Conservation (phyloP, 2,797 vertebrate species). For the Lindbergichthys nudifrons region DNA sequence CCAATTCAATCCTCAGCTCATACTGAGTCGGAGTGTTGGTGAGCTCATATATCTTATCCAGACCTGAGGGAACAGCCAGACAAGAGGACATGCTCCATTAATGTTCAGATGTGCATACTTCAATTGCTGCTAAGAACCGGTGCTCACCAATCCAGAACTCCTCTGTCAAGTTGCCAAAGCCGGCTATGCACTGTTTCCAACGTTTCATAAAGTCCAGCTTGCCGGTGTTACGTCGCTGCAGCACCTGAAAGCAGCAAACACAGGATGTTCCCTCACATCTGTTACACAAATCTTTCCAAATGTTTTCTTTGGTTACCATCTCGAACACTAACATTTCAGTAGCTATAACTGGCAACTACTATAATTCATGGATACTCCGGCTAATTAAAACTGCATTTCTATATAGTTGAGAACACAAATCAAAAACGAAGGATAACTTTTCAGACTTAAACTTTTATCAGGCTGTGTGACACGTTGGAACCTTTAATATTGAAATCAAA, state of each 20-base stretch:
- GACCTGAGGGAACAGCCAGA: constrained; percentile 75
- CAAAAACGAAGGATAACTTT: neutral
- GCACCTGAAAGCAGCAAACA: constrained; percentile 80
- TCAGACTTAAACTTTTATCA: neutral
- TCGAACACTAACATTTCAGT: neutral
- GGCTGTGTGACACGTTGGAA: neutral
- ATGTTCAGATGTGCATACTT: constrained; percentile 22
- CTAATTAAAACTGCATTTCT: neutral
- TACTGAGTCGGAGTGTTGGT: constrained; percentile 85
- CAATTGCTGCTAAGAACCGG: constrained; percentile 20
- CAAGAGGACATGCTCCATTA: constrained; percentile 7
- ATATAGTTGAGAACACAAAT: neutral
- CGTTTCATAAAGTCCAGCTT: constrained; percentile 92
- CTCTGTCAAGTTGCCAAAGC: constrained; percentile 89
- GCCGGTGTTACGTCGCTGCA: constrained; percentile 89
- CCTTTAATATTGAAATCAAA: neutral
- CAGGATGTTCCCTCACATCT: constrained; percentile 27
- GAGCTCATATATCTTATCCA: constrained; percentile 91
- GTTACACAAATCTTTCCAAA: constrained; percentile 22
- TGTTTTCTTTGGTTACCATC: neutral
- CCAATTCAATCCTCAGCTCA: constrained; percentile 87
- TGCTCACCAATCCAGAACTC: constrained; percentile 92
- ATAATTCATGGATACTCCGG: neutral
- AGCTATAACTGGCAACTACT: neutral
- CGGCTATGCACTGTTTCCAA: constrained; percentile 90